Conservation (phyloP, 2,113 vertebrate genomes). For the Coryphaenoides rupestris region DNA sequence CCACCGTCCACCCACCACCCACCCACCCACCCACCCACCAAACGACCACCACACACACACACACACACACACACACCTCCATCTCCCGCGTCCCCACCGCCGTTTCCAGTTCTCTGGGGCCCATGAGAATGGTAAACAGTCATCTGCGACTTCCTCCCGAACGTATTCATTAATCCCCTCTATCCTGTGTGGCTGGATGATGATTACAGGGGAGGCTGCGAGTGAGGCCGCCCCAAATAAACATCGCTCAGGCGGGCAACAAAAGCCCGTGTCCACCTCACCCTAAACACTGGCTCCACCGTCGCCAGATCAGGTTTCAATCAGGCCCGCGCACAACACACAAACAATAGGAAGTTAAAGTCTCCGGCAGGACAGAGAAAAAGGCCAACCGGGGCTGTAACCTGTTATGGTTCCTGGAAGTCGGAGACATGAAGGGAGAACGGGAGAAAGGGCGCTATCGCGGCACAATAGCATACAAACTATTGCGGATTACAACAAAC, state of each 20-base stretch:
- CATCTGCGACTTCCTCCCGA: constrained; percentile 71
- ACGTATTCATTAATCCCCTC: constrained; percentile 69
- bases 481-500: too few species aligned
- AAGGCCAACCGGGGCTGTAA: constrained; percentile 50
- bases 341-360: constrained; percentile 63
- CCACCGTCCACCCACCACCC: neutral
- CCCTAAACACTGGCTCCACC: constrained; percentile 69
- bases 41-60: constrained; percentile 11
- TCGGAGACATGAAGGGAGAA: too few species aligned
- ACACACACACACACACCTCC: constrained; percentile 21
- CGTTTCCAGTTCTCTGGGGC: constrained; percentile 46
- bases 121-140: constrained; percentile 68
- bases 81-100: constrained; percentile 21
- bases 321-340: constrained; percentile 66
- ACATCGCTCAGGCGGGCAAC: constrained; percentile 69
- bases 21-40: neutral
- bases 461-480: too few species aligned
- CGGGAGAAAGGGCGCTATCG: too few species aligned
- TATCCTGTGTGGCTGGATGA: constrained; percentile 67
- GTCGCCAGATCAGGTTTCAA: constrained; percentile 65
- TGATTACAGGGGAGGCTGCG: constrained; percentile 73
- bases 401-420: constrained; percentile 42
- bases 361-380: constrained; percentile 20
- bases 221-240: constrained; percentile 71
- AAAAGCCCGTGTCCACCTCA: constrained; percentile 70